Base-by-base conservation (phyloP, 2,888 invertebrate species). In the Latheticus oryzae region DNA sequence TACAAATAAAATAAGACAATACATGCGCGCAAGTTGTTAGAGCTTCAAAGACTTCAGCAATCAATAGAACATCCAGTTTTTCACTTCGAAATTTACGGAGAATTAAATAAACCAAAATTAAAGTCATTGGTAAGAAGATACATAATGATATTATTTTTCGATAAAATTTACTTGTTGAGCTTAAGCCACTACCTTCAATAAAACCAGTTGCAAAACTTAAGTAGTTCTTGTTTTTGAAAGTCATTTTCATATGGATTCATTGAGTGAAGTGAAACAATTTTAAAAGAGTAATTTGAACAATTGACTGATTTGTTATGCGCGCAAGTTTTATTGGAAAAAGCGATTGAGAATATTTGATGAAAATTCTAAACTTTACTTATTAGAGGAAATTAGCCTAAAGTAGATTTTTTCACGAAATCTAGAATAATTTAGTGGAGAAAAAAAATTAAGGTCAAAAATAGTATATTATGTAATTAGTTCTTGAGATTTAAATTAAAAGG, bases 1-100 rank as follows among this genome's bases (percentile, higher is more conserved):
- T 32, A 11, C 11, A 2, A 33, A 13, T 1, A 33, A 33, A 33
- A 5, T 4, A 8, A 5, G 11, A 12, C 7, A 37, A 42, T 37
- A 50, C 50, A 15, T 50, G 50, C 17, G 38, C 50, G 17, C 50
- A 50, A 2, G 50, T 50, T 5, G 50, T 50, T 37, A 50, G 8
- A 1, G 50, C 9, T 19, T 50, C 37, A 21, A 50, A 50, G 12
- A 38, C 4, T 38, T 50, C 50, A 3, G 50, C 50, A 16, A 37
- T 19, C 12, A 50, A 9, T 17, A 50, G 12, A 2, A 38, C 26
- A 11, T 50, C 38, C 4, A 8, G n/a, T 4, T 37, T 24, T 38
- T 38, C 8, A 1, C 28, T 12, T 8, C 50, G 8, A 8, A 37
- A 24, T 13, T 50, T 38, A 2, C 17, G 9, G 12, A 50, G 5